Conservation (phyloP, 2,888 invertebrate species). For the Phania funesta region DNA sequence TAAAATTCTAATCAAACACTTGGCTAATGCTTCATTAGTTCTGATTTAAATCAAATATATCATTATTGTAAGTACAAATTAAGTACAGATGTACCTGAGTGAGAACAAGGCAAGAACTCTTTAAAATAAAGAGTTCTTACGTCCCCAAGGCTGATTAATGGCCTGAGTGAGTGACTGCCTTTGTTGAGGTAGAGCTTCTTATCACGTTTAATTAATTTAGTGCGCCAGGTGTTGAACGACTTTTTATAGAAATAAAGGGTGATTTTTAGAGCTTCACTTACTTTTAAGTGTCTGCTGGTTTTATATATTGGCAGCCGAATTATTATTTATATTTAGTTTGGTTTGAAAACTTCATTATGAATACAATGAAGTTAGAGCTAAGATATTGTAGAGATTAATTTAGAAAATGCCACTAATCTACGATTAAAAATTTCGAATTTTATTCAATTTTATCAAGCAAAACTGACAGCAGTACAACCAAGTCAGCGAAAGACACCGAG, state of each 20-base stretch:
- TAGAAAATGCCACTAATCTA: too few species aligned
- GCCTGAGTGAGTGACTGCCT: neutral
- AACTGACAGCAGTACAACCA: too few species aligned
- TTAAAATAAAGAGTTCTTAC: neutral
- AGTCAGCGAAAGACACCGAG: too few species aligned
- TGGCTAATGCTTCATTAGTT: neutral
- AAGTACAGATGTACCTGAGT: conserved; percentile 20
- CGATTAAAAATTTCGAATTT: neutral
- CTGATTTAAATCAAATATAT: neutral
- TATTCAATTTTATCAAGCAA: neutral
- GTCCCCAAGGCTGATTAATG: neutral
- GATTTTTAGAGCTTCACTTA: neutral
- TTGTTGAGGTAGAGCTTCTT: conserved; percentile 30
- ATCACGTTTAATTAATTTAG: conserved; percentile 21
- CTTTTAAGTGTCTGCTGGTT: neutral
- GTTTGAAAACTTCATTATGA: too few species aligned
- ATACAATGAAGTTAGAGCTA: too few species aligned
- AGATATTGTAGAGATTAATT: too few species aligned
- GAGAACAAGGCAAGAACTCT: neutral
- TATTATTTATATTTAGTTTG: too few species aligned
- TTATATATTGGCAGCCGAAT: neutral
- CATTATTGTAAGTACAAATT: conserved; percentile 37
- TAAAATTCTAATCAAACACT: too few species aligned
- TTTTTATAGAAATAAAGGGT: conserved; percentile 3
- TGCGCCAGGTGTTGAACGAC: conserved; percentile 30